Evolutionary conservation across 1,140 invertebrate genomes (phyloP), one percentile per base, ranked within the genome.

Genomic region (Pseudomyrmex pallidus): DNA sequence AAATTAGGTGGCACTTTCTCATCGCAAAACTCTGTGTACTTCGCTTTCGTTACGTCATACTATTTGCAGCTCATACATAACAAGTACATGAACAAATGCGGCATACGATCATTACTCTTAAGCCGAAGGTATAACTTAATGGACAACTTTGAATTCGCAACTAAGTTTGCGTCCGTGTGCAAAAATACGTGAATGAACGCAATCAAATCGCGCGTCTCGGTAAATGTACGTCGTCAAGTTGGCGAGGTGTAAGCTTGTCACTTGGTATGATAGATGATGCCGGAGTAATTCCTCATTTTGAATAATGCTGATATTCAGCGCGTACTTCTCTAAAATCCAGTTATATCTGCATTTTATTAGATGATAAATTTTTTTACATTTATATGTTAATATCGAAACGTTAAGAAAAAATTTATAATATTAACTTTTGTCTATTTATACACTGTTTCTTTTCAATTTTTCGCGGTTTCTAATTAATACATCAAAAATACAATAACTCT

Each of bases 141-240:
- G 56, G 15, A 44, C 15, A 80, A 80, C 44, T 80, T 80, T 12
- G n/a, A 70, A 80, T 59, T 80, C n/a, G 46, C 12, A 70, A 50
- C 66, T 59, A 59, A 70, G 56, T 80, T 72, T n/a, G 20, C 44
- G n/a, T 50, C 20, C 61, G 52, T 48, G 20, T 25, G 52, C 54
- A 72, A 80, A 80, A 80, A 72, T 59, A 80, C 8, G 54, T 59
- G 76, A 80, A 70, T 80, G 22, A 70, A 70, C 52, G 76, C 76
- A 80, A 72, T 80, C 76, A 80, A 70, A 80, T 59, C 54, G 54
- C 70, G 50, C 54, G 68, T 59, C 54, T 57, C 46, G n/a, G 13
- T 15, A 59, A 72, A 59, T 70, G 20, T 67, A 46, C 54, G 64
- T 70, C 64, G 44, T 66, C 44, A 70, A 80, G 66, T 80, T 80